Evolutionary conservation across 2,888 invertebrate genomes (phyloP).

Genomic region (Diadromus collaris): DNA sequence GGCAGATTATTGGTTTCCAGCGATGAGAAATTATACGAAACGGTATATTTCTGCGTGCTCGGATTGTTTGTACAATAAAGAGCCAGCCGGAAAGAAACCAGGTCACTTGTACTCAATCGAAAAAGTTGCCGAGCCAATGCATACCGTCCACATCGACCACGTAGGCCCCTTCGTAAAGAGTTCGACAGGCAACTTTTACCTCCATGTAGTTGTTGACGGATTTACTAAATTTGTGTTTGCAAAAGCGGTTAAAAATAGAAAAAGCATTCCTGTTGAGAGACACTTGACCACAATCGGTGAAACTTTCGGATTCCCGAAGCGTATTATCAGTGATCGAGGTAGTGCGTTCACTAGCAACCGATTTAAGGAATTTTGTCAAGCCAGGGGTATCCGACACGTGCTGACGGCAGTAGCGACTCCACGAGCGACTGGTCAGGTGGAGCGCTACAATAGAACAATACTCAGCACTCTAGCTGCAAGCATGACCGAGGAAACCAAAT

Average conservation of each 20-base stretch:
- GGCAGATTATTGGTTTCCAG: constrained; percentile 61
- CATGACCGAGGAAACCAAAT: constrained; percentile 39
- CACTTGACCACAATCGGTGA: background rate
- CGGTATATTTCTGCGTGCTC: constrained; percentile 33
- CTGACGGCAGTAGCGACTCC: constrained; percentile 5
- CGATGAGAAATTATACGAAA: constrained; percentile 57
- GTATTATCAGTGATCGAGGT: constrained; percentile 16
- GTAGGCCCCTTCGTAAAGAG: constrained; percentile 46
- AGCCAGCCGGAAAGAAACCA: constrained; percentile 16
- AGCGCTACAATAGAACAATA: constrained; percentile 66
- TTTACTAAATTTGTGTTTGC: constrained; percentile 45
- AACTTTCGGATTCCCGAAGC: constrained; percentile 12
- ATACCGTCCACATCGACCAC: constrained; percentile 49
- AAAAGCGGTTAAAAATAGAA: constrained; percentile 5
- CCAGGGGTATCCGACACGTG: background rate
- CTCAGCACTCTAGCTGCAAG: constrained; percentile 60
- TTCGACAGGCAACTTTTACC: background rate
- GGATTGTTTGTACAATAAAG: constrained; percentile 7
- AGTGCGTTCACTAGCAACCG: background rate
- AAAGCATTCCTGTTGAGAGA: constrained; percentile 2
- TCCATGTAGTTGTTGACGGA: constrained; percentile 16
- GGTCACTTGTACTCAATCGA: constrained; percentile 13
- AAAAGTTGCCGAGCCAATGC: constrained; percentile 32
- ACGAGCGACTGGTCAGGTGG: constrained; percentile 66
- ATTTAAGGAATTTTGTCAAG: background rate